Evolutionary conservation across 2,888 invertebrate species (phyloP).

Genomic region (Xanthorhoe spadicearia): DNA sequence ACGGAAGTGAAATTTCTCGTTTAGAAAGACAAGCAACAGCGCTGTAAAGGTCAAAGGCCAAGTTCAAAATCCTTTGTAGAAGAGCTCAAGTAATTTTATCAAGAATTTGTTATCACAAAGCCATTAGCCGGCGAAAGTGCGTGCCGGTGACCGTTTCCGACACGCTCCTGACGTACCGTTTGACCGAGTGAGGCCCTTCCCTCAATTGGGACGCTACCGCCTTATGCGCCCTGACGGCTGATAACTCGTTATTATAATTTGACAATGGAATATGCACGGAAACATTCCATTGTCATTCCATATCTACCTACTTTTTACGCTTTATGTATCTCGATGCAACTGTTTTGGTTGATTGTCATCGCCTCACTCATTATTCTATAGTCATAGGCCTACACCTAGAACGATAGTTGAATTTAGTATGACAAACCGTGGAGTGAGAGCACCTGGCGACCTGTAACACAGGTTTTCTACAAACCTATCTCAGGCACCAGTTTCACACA

Average conservation of each 20-base stretch:
- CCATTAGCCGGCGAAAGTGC: conserved; percentile 53
- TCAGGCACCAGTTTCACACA: too few relatives aligned
- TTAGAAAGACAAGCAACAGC: background rate
- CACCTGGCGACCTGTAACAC: too few relatives aligned
- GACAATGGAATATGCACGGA: background rate
- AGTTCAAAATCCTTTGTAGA: conserved; percentile 4
- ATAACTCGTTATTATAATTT: background rate
- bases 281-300: too few relatives aligned
- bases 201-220: conserved; percentile 12
- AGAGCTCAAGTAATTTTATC: conserved; percentile 25
- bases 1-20: background rate
- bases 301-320: too few relatives aligned
- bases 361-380: too few relatives aligned
- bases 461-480: too few relatives aligned
- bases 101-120: conserved; percentile 46
- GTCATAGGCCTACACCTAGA: too few relatives aligned
- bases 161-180: conserved; percentile 30
- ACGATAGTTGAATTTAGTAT: too few relatives aligned
- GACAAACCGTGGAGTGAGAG: too few relatives aligned
- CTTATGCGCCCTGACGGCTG: background rate
- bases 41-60: background rate
- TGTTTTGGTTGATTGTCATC: too few relatives aligned
- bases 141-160: conserved; percentile 37
- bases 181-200: conserved; percentile 10
- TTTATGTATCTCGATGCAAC: too few relatives aligned